Evolutionary conservation across 2,797 vertebrate genomes (phyloP).

Genomic region (Hirundo rustica): DNA sequence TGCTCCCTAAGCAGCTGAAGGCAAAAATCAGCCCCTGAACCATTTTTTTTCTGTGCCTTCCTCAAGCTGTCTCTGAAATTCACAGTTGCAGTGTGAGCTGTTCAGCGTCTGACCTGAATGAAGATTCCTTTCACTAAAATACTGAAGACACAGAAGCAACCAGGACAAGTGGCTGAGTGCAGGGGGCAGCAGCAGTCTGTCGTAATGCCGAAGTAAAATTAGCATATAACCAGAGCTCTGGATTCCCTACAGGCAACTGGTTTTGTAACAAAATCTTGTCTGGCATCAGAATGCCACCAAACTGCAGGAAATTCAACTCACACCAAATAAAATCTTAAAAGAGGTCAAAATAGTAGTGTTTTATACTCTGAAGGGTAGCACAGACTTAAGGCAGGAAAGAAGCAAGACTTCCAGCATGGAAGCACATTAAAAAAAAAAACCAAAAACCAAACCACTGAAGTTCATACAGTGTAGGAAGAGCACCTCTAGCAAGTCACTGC

Average conservation of each 20-base stretch:
- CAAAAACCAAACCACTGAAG: rapidly evolving
- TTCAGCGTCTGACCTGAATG: not conserved
- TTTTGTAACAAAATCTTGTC: not conserved
- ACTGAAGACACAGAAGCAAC: not conserved
- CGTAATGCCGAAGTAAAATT: not conserved
- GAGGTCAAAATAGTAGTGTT: not conserved
- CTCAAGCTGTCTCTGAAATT: not conserved
- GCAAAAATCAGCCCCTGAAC: not conserved
- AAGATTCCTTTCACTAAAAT: not conserved
- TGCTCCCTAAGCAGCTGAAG: not conserved
- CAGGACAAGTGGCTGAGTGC: not conserved
- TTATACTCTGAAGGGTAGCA: not conserved
- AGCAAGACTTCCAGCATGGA: not conserved
- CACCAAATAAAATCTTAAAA: not conserved
- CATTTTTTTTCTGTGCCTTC: not conserved
- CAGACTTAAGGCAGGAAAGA: not conserved
- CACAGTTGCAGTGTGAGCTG: not conserved
- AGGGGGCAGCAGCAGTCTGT: not conserved
- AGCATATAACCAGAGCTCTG: not conserved
- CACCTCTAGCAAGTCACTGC: not conserved
- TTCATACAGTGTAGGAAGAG: not conserved
- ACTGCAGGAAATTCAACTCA: not conserved
- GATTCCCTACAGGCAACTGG: not conserved
- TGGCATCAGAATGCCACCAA: not conserved
- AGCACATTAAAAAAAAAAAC: not conserved